These are phyloP conservation scores for Adrianichthys oophorus DNA, from an alignment of 2,797 vertebrate species.

Conservation along the genomic window DNA sequence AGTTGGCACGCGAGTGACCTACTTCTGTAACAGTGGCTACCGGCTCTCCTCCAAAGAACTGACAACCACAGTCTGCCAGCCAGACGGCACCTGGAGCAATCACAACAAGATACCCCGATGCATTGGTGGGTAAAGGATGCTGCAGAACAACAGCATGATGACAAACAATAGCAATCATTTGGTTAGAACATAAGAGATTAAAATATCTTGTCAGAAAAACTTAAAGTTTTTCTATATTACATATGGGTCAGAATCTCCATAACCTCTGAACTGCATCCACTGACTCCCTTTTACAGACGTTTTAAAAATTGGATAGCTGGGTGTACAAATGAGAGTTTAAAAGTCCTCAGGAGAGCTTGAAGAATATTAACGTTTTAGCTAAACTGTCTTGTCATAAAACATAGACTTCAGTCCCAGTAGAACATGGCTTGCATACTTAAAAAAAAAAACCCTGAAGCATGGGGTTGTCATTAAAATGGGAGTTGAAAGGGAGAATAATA, in stretches of 20 bases:
- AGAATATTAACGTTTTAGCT: conserved; percentile 14
- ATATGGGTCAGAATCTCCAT: conserved; percentile 11
- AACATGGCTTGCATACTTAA: conserved; percentile 8
- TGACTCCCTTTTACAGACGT: not conserved
- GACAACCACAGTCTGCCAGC: conserved; percentile 92
- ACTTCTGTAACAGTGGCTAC: conserved; percentile 96
- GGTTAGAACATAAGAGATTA: not conserved
- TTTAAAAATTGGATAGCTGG: not conserved
- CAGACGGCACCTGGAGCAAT: conserved; percentile 97
- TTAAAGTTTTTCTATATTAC: not conserved
- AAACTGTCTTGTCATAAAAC: conserved; percentile 19
- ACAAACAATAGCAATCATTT: conserved; percentile 11
- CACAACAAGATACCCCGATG: conserved; percentile 98
- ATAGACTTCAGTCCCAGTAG: conserved; percentile 12
- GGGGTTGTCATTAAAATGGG: conserved; percentile 2
- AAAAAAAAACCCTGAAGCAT: conserved; percentile 20
- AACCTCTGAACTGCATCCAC: conserved; percentile 6
- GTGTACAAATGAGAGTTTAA: conserved; percentile 9
- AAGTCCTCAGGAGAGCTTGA: conserved; percentile 7
- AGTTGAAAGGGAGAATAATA: conserved; percentile 20
- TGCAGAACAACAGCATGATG: conserved; percentile 11
- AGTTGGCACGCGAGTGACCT: conserved; percentile 91
- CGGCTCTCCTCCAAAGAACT: conserved; percentile 96
- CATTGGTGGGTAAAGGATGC: conserved; percentile 78
- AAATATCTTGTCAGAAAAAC: conserved; percentile 6